phyloP scores from a whole-genome alignment of 2,888 invertebrate genomes.

The Athalia circularis region DNA sequence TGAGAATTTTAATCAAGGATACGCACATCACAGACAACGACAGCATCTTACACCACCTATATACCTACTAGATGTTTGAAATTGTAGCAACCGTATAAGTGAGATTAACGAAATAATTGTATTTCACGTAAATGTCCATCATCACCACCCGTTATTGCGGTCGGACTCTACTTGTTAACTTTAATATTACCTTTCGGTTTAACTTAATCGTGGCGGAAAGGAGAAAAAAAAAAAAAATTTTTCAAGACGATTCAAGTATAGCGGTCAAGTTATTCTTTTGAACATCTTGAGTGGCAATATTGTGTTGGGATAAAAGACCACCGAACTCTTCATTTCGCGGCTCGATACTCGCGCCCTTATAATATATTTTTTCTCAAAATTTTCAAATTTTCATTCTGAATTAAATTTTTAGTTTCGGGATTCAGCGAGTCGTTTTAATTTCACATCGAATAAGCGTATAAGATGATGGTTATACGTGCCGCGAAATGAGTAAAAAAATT shows the following conservation, averaged over 20 bases:
- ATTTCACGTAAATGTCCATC: not conserved
- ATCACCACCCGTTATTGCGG: too few relatives aligned
- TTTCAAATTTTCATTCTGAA: not conserved
- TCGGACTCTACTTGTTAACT: too few relatives aligned
- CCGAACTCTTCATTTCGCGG: constrained; percentile 8
- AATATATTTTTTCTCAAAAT: not conserved
- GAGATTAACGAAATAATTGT: constrained; percentile 1
- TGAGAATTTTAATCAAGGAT: constrained; percentile 31
- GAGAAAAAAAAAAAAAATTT: not conserved
- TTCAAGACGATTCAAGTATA: not conserved
- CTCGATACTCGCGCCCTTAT: not conserved
- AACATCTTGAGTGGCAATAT: constrained; percentile 21
- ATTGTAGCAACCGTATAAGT: not conserved
- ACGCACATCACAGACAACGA: constrained; percentile 27
- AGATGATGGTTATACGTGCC: too few relatives aligned
- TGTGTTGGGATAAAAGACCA: constrained; percentile 28
- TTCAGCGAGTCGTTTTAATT: too few relatives aligned
- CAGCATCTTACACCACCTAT: not conserved
- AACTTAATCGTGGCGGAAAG: not conserved
- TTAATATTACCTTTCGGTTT: too few relatives aligned
- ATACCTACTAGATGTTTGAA: constrained; percentile 14
- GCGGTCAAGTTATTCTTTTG: not conserved
- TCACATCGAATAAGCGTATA: too few relatives aligned
- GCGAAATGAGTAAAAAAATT: too few relatives aligned
- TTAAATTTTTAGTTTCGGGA: not conserved